These are phyloP conservation scores for Galerucella nymphaeae DNA, from an alignment of 2,888 invertebrate species.

Conservation along the genomic window DNA sequence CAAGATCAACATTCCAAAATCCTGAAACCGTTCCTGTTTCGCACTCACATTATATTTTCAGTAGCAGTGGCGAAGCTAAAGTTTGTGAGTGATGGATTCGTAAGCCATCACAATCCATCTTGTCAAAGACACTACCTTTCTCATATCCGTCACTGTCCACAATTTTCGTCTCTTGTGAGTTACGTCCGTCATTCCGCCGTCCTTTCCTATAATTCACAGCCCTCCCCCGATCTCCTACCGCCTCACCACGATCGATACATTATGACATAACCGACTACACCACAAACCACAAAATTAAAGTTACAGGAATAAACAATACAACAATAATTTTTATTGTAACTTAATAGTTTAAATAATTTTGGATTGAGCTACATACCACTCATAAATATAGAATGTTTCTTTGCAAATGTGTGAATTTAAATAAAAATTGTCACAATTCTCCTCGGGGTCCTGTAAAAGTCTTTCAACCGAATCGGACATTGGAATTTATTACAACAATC, in stretches of 20 bases:
- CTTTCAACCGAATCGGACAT: constrained; percentile 22
- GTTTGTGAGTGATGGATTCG: constrained; percentile 47
- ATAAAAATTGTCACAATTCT: too few species aligned
- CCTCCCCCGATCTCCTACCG: constrained; percentile 25
- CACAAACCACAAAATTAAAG: constrained; percentile 34
- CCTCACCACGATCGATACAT: constrained; percentile 47
- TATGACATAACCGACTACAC: constrained; percentile 47
- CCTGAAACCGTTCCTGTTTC: constrained; percentile 22
- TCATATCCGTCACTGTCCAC: constrained; percentile 55
- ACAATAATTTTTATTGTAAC: background rate
- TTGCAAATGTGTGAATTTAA: background rate
- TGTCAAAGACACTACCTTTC: constrained; percentile 56
- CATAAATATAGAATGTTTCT: constrained; percentile 19
- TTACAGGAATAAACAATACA: background rate
- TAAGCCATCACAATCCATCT: constrained; percentile 51
- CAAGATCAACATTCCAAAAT: background rate
- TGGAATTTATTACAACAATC: constrained; percentile 25
- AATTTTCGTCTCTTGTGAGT: constrained; percentile 56
- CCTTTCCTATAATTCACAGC: constrained; percentile 44
- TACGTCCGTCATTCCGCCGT: constrained; percentile 46
- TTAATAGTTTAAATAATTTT: too few species aligned
- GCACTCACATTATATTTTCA: constrained; percentile 38
- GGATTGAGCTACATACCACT: too few species aligned
- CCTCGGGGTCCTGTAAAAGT: background rate
- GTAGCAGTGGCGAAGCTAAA: constrained; percentile 41